Conservation (phyloP, 2,888 invertebrate genomes). For the Phengaris alcon region DNA sequence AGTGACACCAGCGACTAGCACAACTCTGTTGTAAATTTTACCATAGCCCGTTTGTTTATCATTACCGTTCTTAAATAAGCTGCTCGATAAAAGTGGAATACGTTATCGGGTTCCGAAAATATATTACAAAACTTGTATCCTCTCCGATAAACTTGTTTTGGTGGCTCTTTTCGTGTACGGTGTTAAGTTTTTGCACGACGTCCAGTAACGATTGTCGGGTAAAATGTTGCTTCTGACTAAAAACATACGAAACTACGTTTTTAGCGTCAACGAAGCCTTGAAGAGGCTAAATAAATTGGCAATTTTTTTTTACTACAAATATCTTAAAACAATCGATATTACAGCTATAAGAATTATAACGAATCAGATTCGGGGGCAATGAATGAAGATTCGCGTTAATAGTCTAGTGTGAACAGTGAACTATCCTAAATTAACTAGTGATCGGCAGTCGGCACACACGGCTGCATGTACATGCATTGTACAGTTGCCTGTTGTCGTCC, state of each 20-base stretch:
- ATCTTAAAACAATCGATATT: background rate
- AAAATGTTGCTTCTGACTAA: too few species aligned
- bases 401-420: slow-evolving; percentile 47
- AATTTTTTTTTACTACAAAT: background rate
- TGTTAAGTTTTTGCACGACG: background rate
- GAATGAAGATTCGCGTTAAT: slow-evolving; percentile 44
- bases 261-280: too few species aligned
- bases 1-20: background rate
- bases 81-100: background rate
- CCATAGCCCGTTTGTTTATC: background rate
- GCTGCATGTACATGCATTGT: slow-evolving; percentile 34
- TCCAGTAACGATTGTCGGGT: background rate
- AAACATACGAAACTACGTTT: too few species aligned
- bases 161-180: background rate
- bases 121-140: background rate
- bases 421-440: slow-evolving; percentile 52
- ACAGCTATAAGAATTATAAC: slow-evolving; percentile 34
- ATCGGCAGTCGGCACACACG: slow-evolving; percentile 47
- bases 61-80: background rate
- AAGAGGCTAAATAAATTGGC: too few species aligned
- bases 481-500: slow-evolving; percentile 33
- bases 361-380: slow-evolving; percentile 31
- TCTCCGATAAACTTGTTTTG: background rate
- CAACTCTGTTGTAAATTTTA: background rate
- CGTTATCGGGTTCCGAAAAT: slow-evolving; percentile 2